These are phyloP conservation scores for Lacanobia oleracea DNA, from an alignment of 2,888 invertebrate species.

Conservation along the genomic window DNA sequence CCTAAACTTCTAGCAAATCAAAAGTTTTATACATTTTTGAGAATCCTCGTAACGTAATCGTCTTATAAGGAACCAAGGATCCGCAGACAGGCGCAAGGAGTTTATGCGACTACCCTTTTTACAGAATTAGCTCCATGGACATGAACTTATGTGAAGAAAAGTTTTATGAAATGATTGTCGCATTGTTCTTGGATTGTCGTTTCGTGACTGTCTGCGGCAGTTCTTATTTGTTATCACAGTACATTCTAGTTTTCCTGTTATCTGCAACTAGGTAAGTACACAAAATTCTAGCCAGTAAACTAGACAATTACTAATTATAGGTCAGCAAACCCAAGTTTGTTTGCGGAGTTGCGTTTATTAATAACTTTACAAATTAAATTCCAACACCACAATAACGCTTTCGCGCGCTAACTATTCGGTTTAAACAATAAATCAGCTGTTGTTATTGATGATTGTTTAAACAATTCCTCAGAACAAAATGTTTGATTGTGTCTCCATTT, in stretches of 20 bases:
- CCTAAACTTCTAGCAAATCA: no score
- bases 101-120: no score
- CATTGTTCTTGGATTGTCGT: neutral
- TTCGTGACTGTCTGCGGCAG: neutral
- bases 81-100: no score
- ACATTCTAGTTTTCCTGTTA: neutral
- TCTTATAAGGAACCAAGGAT: no score
- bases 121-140: no score
- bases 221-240: neutral
- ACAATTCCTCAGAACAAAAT: conserved; percentile 29
- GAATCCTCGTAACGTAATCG: no score
- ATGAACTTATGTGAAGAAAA: no score
- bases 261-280: neutral
- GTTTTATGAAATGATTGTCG: neutral
- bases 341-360: conserved; percentile 7
- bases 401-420: conserved; percentile 25
- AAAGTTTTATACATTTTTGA: no score
- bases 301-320: conserved; percentile 22
- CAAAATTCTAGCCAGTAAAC: neutral
- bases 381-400: conserved; percentile 22
- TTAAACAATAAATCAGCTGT: conserved; percentile 27
- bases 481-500: conserved; percentile 8
- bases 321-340: conserved; percentile 25
- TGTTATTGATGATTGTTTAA: neutral
- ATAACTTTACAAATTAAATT: conserved; percentile 40